Base-by-base conservation (phyloP, 1,140 invertebrate genomes). In the Aricia agestis region DNA sequence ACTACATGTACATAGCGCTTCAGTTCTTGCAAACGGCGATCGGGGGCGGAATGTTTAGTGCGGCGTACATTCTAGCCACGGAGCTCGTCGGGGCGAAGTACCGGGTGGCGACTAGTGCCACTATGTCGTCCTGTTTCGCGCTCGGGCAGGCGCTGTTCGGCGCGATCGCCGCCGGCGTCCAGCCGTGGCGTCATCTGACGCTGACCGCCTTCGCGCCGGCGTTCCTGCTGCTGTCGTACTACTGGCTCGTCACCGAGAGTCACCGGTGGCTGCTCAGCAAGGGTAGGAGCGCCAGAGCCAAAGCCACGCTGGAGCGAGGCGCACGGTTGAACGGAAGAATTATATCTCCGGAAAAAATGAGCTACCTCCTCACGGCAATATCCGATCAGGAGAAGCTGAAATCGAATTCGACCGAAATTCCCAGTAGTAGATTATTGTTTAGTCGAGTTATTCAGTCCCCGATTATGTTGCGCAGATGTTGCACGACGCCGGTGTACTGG, bases 181-280 rank as follows among this genome's bases (percentile, higher is more conserved):
- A 92, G 41, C 93, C 95, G 73, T 98, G 96, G 96, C 93, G 95
- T 61, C 83, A 86, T 69, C 82, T 96, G 19, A 93, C 96, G 32
- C 91, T 95, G 32, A 91, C 94, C 5, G 89, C 96, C 15, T 96
- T 96, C 74, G 83, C 90, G 0, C 94, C 95, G 1, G 94, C 94
- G 42, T 83, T 97, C 25, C 80, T 95, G 0, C 87, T 95, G 36
- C 77, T 96, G 10, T 86, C 93, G 1, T 94, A 95, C 77, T 93
- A 93, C 41, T 94, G 94, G 89, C 84, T 95, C 67, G 77, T 94
- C 15, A 93, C 93, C 2, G 95, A 95, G 84, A 95, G 95, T 70
- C 91, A 94, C 58, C 92, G 96, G 73, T 97, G 97, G 97, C 88
- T 97, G 17, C 82, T 97, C 25, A 94, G 95, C n/a, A 94, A 95